phyloP scores from a whole-genome alignment of 2,888 invertebrate species.

The Cloeon dipterum region DNA sequence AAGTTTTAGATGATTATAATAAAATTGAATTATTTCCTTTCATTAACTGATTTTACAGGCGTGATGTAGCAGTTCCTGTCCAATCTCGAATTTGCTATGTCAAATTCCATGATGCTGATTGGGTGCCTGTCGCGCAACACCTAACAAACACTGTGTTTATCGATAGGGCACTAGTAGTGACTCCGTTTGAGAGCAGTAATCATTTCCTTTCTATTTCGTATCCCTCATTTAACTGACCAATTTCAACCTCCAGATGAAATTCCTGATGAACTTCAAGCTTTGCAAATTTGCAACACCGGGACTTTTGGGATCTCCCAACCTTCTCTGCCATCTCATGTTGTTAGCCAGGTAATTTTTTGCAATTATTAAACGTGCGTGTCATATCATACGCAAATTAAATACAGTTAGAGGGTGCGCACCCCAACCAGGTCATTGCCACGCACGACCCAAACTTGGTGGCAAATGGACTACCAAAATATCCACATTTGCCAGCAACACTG shows the following conservation, averaged over 20 bases:
- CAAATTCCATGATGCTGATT: constrained; percentile 70
- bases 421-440: constrained; percentile 67
- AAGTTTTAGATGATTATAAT: constrained; percentile 11
- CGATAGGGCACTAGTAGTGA: constrained; percentile 87
- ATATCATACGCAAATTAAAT: constrained; percentile 1
- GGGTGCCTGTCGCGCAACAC: constrained; percentile 90
- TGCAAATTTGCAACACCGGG: constrained; percentile 80
- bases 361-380: neutral
- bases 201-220: neutral
- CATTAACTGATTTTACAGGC: constrained; percentile 17
- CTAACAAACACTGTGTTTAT: constrained; percentile 98
- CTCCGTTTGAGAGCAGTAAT: constrained; percentile 50
- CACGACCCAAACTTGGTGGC: constrained; percentile 71
- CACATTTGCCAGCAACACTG: constrained; percentile 65
- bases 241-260: constrained; percentile 44
- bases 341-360: constrained; percentile 34
- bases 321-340: constrained; percentile 71
- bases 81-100: constrained; percentile 90
- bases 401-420: constrained; percentile 50
- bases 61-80: constrained; percentile 75
- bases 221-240: too few relatives aligned
- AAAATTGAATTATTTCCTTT: too few relatives aligned
- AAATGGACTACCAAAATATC: constrained; percentile 70
- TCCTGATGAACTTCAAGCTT: constrained; percentile 84
- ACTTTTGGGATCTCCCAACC: constrained; percentile 61